phyloP scores from a whole-genome alignment of 2,113 vertebrate species.

The Carassius auratus region DNA sequence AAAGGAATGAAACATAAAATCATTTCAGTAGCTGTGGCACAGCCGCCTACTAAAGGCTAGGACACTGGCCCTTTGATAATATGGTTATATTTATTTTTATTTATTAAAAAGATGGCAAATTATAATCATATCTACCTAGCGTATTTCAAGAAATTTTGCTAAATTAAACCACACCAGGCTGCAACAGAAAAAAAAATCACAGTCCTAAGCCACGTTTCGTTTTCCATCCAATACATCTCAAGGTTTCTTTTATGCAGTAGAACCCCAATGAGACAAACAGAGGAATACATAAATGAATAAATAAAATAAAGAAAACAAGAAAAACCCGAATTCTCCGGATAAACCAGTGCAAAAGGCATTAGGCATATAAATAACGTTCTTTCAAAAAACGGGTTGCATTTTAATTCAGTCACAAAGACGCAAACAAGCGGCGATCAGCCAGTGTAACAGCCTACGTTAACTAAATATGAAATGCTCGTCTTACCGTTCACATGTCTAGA shows the following conservation, averaged over 20 bases:
- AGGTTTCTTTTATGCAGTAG: constrained; percentile 24
- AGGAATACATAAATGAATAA: neutral
- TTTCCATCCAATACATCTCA: constrained; percentile 36
- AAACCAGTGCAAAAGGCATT: neutral
- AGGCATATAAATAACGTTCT: neutral
- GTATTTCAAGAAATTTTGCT: neutral
- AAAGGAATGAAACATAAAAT: neutral
- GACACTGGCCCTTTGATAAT: neutral
- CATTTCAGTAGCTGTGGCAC: neutral
- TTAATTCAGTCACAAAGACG: constrained; percentile 45
- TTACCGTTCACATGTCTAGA: constrained; percentile 32
- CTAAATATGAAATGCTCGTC: neutral
- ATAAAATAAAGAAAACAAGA: neutral
- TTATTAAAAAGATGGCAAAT: neutral
- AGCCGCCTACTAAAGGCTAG: neutral
- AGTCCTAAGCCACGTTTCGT: constrained; percentile 50
- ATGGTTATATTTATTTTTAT: neutral
- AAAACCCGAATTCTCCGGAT: neutral
- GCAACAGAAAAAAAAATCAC: neutral
- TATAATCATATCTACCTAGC: neutral
- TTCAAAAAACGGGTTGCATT: neutral
- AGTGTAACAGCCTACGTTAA: neutral
- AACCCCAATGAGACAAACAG: constrained; percentile 9
- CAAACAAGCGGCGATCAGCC: neutral
- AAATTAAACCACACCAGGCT: neutral